Conservation (phyloP, 1,140 invertebrate genomes). For the Drepana arcuata region DNA sequence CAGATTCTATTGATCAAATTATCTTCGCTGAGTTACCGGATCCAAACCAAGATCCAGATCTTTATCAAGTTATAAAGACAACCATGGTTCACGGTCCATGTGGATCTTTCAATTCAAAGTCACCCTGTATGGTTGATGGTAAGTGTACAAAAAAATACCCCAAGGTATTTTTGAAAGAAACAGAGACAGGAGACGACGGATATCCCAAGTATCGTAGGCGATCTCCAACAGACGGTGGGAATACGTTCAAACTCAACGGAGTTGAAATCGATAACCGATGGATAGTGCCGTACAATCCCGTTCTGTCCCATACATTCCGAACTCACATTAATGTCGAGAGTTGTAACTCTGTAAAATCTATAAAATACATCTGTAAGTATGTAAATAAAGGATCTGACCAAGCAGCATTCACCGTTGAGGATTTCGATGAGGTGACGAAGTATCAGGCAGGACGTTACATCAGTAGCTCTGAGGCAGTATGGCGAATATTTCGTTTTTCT, state of each 20-base stretch:
- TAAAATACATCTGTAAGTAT: slow-evolving; percentile 10
- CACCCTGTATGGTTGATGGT: slow-evolving; percentile 15
- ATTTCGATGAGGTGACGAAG: background rate
- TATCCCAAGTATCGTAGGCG: slow-evolving; percentile 10
- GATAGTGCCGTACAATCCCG: slow-evolving; percentile 36
- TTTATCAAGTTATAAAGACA: slow-evolving; percentile 5
- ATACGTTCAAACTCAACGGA: slow-evolving; percentile 5
- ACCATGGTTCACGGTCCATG: slow-evolving; percentile 8
- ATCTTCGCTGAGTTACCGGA: slow-evolving; percentile 65
- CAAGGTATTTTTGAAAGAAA: slow-evolving; percentile 11
- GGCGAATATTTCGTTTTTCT: slow-evolving; percentile 52
- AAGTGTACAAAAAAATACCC: slow-evolving; percentile 18
- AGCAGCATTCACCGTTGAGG: background rate
- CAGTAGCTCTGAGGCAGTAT: slow-evolving; percentile 55
- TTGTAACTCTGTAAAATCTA: slow-evolving; percentile 11
- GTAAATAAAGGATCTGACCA: slow-evolving; percentile 13
- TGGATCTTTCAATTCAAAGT: slow-evolving; percentile 7
- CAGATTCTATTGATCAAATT: slow-evolving; percentile 40
- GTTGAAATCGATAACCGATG: slow-evolving; percentile 8
- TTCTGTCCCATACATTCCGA: background rate
- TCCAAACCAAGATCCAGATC: slow-evolving; percentile 22
- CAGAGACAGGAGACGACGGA: slow-evolving; percentile 16
- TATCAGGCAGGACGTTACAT: background rate
- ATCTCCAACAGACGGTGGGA: slow-evolving; percentile 10
- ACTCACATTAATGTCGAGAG: slow-evolving; percentile 6